These are phyloP conservation scores for Eudyptes chrysolophus DNA, from an alignment of 2,113 vertebrate genomes.

Conservation along the genomic window DNA sequence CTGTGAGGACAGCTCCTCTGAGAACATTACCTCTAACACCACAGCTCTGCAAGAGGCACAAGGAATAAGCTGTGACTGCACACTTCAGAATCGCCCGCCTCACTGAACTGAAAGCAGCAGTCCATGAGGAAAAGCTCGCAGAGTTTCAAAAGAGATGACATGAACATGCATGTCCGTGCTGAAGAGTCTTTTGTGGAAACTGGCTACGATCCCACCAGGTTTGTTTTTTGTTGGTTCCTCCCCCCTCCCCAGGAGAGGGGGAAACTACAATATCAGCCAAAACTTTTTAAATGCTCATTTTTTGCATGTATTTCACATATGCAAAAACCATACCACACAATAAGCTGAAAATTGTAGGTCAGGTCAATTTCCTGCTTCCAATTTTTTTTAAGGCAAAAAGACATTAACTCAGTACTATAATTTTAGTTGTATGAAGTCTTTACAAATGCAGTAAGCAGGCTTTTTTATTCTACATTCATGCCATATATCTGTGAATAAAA, in stretches of 20 bases:
- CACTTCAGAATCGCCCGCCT: fast-evolving
- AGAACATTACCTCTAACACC: background rate
- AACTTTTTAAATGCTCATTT: background rate
- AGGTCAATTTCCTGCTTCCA: background rate
- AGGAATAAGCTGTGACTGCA: background rate
- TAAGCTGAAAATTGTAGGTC: background rate
- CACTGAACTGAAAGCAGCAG: background rate
- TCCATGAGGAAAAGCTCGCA: background rate
- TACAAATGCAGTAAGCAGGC: background rate
- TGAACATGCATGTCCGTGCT: fast-evolving
- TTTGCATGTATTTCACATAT: background rate
- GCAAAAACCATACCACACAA: background rate
- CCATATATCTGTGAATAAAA: background rate
- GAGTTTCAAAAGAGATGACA: background rate
- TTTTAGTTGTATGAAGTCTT: background rate
- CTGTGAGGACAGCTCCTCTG: background rate
- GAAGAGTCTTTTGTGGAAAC: background rate
- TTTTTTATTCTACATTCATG: background rate
- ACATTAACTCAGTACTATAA: background rate
- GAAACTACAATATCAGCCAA: background rate
- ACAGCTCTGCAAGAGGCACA: background rate
- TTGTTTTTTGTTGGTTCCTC: no score
- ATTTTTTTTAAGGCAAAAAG: background rate
- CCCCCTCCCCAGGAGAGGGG: no score
- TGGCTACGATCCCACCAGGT: background rate